A percentile compares a stretch with the other conserved stretches of the same genome.
phyloP scores from a whole-genome alignment of 1,140 invertebrate species.

The Plodia interpunctella region DNA sequence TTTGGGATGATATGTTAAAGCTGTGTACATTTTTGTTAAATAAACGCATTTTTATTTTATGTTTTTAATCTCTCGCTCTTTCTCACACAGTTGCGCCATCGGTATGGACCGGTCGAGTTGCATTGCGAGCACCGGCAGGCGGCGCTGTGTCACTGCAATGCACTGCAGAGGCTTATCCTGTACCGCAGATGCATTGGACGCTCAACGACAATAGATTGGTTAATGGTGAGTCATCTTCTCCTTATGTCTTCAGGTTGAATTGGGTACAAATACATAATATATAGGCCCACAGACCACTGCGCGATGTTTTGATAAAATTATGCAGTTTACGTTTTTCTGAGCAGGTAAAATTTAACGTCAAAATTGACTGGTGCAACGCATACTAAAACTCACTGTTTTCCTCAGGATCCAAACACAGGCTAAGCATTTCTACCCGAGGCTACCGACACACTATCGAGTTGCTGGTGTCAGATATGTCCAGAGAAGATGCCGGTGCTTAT shows the following conservation, averaged over 20 bases:
- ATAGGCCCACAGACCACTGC: too few relatives aligned
- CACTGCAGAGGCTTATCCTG: conserved; percentile 88
- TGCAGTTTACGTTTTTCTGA: too few relatives aligned
- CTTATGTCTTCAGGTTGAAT: not conserved
- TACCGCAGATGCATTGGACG: conserved; percentile 52
- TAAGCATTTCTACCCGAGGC: conserved; percentile 43
- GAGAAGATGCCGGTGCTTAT: conserved; percentile 59
- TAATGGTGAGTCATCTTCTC: conserved; percentile 43
- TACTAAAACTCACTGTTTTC: too few relatives aligned
- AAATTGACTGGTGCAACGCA: too few relatives aligned
- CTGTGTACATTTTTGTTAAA: too few relatives aligned
- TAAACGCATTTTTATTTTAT: not conserved
- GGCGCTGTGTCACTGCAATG: conserved; percentile 88
- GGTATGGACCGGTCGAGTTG: conserved; percentile 49
- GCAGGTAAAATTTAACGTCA: too few relatives aligned
- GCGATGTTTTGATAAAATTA: too few relatives aligned
- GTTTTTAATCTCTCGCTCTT: too few relatives aligned
- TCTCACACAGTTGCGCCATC: conserved; percentile 41
- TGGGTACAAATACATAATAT: too few relatives aligned
- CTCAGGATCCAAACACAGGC: conserved; percentile 49
- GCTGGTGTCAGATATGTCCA: conserved; percentile 47
- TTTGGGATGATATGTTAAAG: too few relatives aligned
- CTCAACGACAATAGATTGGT: conserved; percentile 53
- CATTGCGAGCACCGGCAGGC: conserved; percentile 86
- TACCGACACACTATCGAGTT: conserved; percentile 55